Conservation (phyloP, 64 coral and sea anemone species). For the Dendrophyllia cribrosa region DNA sequence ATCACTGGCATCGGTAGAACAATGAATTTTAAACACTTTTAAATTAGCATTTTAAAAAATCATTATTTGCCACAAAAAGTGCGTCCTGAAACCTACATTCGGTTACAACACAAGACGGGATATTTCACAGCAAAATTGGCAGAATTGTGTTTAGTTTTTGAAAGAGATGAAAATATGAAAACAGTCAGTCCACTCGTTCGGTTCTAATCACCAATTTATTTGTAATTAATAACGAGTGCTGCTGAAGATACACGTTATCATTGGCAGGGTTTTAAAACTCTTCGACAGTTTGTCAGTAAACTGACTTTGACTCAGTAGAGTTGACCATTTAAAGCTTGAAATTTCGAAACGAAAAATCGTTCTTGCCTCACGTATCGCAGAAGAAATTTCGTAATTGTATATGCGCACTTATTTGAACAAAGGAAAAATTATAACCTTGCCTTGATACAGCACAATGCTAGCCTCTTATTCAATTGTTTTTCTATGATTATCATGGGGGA, state of each 20-base stretch:
- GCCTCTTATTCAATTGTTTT: constrained; percentile 39
- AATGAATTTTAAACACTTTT: constrained; percentile 44
- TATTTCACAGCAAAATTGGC: not conserved
- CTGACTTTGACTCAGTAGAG: not conserved
- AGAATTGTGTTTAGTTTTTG: not conserved
- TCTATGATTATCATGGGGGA: not conserved
- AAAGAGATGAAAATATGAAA: not conserved
- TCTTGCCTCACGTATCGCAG: not conserved
- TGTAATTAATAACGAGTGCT: constrained; percentile 50
- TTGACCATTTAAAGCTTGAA: not conserved
- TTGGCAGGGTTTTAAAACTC: constrained; percentile 13
- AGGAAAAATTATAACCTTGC: constrained; percentile 48
- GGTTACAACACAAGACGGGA: not conserved
- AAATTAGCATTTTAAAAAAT: constrained; percentile 47
- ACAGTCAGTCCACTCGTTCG: constrained; percentile 12
- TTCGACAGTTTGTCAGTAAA: constrained; percentile 8
- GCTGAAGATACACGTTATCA: constrained; percentile 11
- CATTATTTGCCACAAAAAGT: not conserved
- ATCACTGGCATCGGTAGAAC: not conserved
- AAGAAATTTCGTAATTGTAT: not conserved
- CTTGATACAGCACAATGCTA: constrained; percentile 29
- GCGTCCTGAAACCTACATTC: not conserved
- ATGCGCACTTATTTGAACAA: constrained; percentile 12
- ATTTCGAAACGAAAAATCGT: not conserved
- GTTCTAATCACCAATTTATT: constrained; percentile 57